Evolutionary conservation across 2,888 invertebrate species (phyloP), one percentile per base, ranked within the genome.

Genomic region (Seira sanloemensis): DNA sequence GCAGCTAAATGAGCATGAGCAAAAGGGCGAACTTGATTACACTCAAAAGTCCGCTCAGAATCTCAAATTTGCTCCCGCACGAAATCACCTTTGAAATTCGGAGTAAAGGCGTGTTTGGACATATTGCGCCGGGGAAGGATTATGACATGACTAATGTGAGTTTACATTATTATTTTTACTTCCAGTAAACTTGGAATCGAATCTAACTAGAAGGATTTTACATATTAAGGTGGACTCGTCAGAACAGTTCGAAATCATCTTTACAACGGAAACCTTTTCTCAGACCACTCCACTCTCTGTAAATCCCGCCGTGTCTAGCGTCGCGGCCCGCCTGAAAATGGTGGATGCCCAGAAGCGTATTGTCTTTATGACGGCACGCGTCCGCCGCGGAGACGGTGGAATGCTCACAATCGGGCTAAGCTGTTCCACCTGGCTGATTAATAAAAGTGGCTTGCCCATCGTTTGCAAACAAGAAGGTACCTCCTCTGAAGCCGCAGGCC

Each of bases 371-470:
- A 93, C 94, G 80, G 95, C 96, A 0, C 92, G 94, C 27, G 94
- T 95, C 68, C 91, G 92, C 27, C 92, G 93, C 0, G 92, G 93
- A 54, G 93, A 92, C 89, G 94, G 94, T 18, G 93, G 92, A n/a
- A 94, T 93, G 5, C 91, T 94, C 83, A 93, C 93, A 92, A 95
- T 94, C 66, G 74, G 62, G 16, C 68, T 88, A 25, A 80, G 86
- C 50, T 87, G 87, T 1, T 96, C 97, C 1, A 98, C 95, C 92
- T 99, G 98, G 98, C 94, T 99, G 88, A 94, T 99, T 83, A 99
- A 99, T 92, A 96, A 96, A 91, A 96, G 98, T 4, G 98, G 98
- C 0, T 92, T 99, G 85, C 98, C 99, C n/a, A 92, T 99, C 85
- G 95, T 99, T 77, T 97, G 98, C 91, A 94, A 95, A 89, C 98